These are phyloP conservation scores for Augiades crinisus DNA, from an alignment of 2,888 invertebrate genomes.

Conservation along the genomic window DNA sequence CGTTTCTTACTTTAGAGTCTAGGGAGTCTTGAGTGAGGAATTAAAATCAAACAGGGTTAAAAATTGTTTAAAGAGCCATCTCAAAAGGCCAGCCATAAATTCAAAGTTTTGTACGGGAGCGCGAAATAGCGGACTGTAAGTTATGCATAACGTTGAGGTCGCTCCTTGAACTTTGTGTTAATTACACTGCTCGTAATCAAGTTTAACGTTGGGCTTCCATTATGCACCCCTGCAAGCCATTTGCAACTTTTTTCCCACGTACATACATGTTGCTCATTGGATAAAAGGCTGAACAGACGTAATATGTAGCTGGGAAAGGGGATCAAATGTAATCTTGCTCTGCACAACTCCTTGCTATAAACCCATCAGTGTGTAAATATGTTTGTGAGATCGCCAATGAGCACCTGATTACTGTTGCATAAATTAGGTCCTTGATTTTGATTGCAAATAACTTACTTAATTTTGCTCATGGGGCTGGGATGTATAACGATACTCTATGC, in stretches of 20 bases:
- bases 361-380: too few species aligned
- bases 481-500: neutral
- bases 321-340: too few species aligned
- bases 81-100: slow-evolving; percentile 18
- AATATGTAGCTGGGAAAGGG: too few species aligned
- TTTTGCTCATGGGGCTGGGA: too few species aligned
- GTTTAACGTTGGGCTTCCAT: slow-evolving; percentile 20
- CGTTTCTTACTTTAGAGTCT: too few species aligned
- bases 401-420: too few species aligned
- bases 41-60: slow-evolving; percentile 1
- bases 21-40: neutral
- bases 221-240: slow-evolving; percentile 12
- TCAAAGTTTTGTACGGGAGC: neutral
- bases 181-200: slow-evolving; percentile 33
- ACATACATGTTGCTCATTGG: neutral
- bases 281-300: too few species aligned
- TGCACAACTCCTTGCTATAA: too few species aligned
- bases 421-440: too few species aligned
- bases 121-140: slow-evolving; percentile 6
- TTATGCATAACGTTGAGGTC: slow-evolving; percentile 36
- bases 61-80: slow-evolving; percentile 6
- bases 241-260: slow-evolving; percentile 11
- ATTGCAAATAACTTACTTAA: too few species aligned
- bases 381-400: too few species aligned
- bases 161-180: slow-evolving; percentile 37